Evolutionary conservation across 2,888 invertebrate species (phyloP).

Genomic region (Synanthedon myopaeformis): DNA sequence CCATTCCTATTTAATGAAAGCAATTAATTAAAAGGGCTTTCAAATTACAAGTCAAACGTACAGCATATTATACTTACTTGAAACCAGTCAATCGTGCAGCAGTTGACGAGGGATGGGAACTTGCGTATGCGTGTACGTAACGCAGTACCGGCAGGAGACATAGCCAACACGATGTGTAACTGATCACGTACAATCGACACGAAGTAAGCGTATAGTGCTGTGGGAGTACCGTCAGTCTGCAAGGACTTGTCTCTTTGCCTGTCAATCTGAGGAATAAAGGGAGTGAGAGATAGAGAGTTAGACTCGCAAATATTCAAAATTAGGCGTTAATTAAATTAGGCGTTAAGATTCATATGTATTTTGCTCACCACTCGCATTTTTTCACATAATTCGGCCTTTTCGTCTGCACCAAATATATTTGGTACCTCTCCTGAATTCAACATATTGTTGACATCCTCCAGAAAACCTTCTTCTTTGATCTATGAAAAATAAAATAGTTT

Average conservation of each 20-base stretch:
- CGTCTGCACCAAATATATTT: slow-evolving; percentile 86
- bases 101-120: slow-evolving; percentile 93
- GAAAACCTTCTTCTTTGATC: slow-evolving; percentile 92
- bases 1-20: slow-evolving; percentile 76
- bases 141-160: slow-evolving; percentile 91
- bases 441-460: slow-evolving; percentile 94
- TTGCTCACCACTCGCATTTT: slow-evolving; percentile 80
- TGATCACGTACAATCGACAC: slow-evolving; percentile 89
- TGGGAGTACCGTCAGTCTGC: slow-evolving; percentile 93
- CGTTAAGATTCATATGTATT: neutral
- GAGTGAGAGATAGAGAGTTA: neutral
- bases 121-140: slow-evolving; percentile 86
- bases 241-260: slow-evolving; percentile 86
- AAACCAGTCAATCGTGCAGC: slow-evolving; percentile 97
- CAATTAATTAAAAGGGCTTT: neutral
- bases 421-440: slow-evolving; percentile 95
- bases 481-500: slow-evolving; percentile 25
- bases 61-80: slow-evolving; percentile 60
- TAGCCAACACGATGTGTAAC: slow-evolving; percentile 87
- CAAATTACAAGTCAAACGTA: neutral
- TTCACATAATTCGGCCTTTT: slow-evolving; percentile 90
- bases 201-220: slow-evolving; percentile 92
- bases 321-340: too few species aligned
- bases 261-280: slow-evolving; percentile 72
- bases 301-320: neutral